A percentile compares a stretch with the other conserved stretches of the same genome.
Evolutionary conservation across 2,113 vertebrate species (phyloP).

Genomic region (Hippocampus comes): DNA sequence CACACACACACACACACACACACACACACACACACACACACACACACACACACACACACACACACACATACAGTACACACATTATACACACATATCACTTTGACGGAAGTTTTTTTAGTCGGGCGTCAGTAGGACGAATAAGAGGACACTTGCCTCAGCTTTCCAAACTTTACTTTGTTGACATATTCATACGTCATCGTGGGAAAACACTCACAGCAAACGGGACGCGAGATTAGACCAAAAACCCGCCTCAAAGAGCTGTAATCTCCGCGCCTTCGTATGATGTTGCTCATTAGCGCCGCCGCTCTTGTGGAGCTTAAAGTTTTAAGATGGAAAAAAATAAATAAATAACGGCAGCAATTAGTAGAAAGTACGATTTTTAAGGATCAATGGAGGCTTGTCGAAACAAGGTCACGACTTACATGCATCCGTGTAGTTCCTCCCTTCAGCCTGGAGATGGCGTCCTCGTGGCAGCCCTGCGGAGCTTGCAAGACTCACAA

Average conservation of each 20-base stretch:
- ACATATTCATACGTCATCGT: constrained; percentile 46
- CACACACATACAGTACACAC: no score
- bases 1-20: no score
- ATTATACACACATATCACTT: neutral
- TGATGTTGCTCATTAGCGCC: constrained; percentile 52
- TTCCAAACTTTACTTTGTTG: constrained; percentile 18
- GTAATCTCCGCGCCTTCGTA: constrained; percentile 51
- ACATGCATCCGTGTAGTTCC: neutral
- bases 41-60: no score
- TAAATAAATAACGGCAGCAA: constrained; percentile 30
- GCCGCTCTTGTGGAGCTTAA: constrained; percentile 42
- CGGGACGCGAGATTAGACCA: constrained; percentile 51
- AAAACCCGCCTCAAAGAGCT: constrained; percentile 49
- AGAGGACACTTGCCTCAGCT: neutral
- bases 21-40: no score
- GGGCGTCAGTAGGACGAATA: neutral
- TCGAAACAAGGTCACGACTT: constrained; percentile 4
- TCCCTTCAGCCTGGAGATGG: constrained; percentile 60
- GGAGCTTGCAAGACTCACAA: constrained; percentile 13
- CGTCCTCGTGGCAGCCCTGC: constrained; percentile 38
- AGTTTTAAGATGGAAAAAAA: constrained; percentile 29
- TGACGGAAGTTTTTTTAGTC: neutral
- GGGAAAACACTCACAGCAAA: constrained; percentile 47
- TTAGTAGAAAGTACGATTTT: constrained; percentile 46
- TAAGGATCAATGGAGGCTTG: constrained; percentile 26